These are phyloP conservation scores for Platorchestia sp. DNA, from an alignment of 1,140 invertebrate species.

Conservation along the genomic window DNA sequence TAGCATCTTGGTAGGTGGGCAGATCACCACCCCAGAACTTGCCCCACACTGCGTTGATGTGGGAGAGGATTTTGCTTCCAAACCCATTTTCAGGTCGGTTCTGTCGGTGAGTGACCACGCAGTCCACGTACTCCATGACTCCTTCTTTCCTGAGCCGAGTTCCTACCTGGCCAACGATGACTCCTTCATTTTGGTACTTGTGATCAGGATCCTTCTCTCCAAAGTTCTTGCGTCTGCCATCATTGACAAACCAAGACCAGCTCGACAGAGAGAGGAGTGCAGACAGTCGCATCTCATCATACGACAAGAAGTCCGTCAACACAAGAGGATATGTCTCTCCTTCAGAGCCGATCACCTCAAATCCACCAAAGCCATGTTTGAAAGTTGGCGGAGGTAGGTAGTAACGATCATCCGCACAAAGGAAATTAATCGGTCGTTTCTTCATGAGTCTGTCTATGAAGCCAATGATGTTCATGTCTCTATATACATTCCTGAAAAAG, in stretches of 20 bases:
- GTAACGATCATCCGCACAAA: constrained; percentile 73
- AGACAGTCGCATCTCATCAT: constrained; percentile 77
- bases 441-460: constrained; percentile 70
- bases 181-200: constrained; percentile 70
- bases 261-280: constrained; percentile 77
- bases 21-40: constrained; percentile 70
- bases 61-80: constrained; percentile 64
- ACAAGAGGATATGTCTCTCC: constrained; percentile 71
- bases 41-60: constrained; percentile 70
- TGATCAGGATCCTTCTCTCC: constrained; percentile 72
- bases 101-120: constrained; percentile 73
- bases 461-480: background rate
- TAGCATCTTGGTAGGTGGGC: constrained; percentile 70
- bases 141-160: constrained; percentile 72
- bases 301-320: constrained; percentile 71
- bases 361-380: constrained; percentile 72
- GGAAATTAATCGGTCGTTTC: constrained; percentile 75
- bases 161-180: constrained; percentile 72
- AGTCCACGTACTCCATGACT: constrained; percentile 76
- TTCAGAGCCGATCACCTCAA: constrained; percentile 74
- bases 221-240: constrained; percentile 76
- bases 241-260: constrained; percentile 77
- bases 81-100: constrained; percentile 74
- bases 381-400: constrained; percentile 72
- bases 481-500: background rate